These are phyloP conservation scores for Callosobruchus maculatus DNA, from an alignment of 2,888 invertebrate genomes.

Conservation along the genomic window DNA sequence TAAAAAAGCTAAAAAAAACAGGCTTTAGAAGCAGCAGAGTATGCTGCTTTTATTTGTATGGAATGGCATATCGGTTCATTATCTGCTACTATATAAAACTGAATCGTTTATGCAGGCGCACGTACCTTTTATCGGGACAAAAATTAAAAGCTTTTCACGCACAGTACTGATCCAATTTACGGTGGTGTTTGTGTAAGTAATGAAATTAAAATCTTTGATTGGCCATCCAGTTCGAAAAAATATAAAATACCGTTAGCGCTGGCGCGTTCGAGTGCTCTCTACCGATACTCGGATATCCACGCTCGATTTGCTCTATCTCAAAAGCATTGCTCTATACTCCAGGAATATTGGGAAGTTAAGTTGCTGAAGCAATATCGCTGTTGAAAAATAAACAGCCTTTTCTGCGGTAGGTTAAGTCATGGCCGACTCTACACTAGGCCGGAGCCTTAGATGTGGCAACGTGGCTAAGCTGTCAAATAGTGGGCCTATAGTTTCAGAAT, in stretches of 20 bases:
- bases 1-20: too few relatives aligned
- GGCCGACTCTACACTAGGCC: too few relatives aligned
- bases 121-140: background rate
- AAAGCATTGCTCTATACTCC: background rate
- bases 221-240: background rate
- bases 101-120: background rate
- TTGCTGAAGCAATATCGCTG: background rate
- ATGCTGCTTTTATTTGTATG: too few relatives aligned
- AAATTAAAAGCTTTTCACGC: background rate
- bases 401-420: too few relatives aligned
- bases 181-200: background rate
- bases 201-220: background rate
- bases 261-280: background rate
- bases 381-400: too few relatives aligned
- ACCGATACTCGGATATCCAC: background rate
- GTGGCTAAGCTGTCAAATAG: too few relatives aligned
- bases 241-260: background rate
- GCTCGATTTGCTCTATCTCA: slow-evolving; percentile 1
- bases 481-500: too few relatives aligned
- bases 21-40: too few relatives aligned
- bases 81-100: background rate
- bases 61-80: background rate
- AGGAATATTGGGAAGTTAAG: background rate
- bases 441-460: too few relatives aligned
- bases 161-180: background rate